These are phyloP conservation scores for Apis florea DNA, from an alignment of 1,140 invertebrate species.

Conservation along the genomic window DNA sequence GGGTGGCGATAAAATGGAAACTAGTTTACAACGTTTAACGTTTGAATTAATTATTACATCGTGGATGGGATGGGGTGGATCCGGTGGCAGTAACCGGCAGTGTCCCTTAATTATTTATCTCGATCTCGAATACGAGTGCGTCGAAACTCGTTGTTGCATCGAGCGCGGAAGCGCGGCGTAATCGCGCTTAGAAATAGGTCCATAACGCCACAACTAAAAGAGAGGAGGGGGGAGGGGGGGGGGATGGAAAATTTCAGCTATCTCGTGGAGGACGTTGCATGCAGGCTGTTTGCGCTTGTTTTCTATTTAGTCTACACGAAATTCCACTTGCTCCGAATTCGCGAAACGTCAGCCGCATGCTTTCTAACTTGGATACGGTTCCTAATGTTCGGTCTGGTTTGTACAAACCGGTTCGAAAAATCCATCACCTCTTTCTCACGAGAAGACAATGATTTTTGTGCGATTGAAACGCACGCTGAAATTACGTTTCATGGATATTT, in stretches of 20 bases:
- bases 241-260: neutral
- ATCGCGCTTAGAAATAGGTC: neutral
- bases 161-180: neutral
- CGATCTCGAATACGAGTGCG: slow-evolving; percentile 10
- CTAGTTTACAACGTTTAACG: slow-evolving; percentile 35
- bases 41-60: slow-evolving; percentile 38
- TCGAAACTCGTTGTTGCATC: slow-evolving; percentile 36
- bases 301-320: neutral
- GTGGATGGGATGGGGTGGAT: neutral
- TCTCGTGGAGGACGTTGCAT: neutral
- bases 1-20: neutral
- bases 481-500: too few relatives aligned
- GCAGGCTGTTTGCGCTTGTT: neutral
- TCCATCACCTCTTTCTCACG: neutral
- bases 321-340: neutral
- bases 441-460: too few relatives aligned
- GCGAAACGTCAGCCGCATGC: neutral
- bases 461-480: too few relatives aligned
- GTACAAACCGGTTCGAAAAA: neutral
- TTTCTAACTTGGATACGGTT: neutral
- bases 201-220: neutral
- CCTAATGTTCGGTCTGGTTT: neutral
- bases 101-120: slow-evolving; percentile 29
- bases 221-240: too few relatives aligned
- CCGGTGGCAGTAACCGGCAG: neutral